Conservation (phyloP, 2,113 vertebrate genomes). For the human region GRCh38 chr5:116378501-116379000, state of each 20-base stretch:
- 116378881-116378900: neutral
- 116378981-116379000: neutral
- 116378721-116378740: constrained; percentile 69
- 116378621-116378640: constrained; percentile 52
- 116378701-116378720: constrained; percentile 65
- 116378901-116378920: neutral
- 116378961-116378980: neutral
- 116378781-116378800: constrained; percentile 64
- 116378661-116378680: neutral
- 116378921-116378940: neutral
- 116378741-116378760: constrained; percentile 61
- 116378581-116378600: neutral
- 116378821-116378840: constrained; percentile 43
- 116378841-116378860: neutral
- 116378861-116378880: neutral
- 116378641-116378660: neutral
- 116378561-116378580: constrained; percentile 69
- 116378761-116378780: constrained; percentile 71
- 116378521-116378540: constrained; percentile 59
- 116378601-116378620: constrained; percentile 63
- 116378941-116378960: neutral
- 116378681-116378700: neutral
- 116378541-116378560: neutral
- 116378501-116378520: constrained; percentile 62
- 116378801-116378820: constrained; percentile 55